Conservation (phyloP, 2,113 vertebrate genomes). For the Clarias macrocephalus region DNA sequence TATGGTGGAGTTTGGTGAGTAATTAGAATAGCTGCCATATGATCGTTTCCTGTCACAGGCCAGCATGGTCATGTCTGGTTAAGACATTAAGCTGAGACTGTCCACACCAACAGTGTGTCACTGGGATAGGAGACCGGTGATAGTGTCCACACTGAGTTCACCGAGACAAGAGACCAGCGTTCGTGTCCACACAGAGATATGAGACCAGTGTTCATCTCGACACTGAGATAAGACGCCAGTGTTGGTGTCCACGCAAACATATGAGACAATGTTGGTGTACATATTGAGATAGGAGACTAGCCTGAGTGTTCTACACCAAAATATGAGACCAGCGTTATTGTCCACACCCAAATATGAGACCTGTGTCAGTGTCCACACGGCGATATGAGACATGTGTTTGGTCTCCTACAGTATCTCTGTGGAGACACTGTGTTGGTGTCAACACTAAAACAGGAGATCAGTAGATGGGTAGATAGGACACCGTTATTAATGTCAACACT, state of each 20-base stretch:
- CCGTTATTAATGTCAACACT: not conserved
- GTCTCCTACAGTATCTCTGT: no score
- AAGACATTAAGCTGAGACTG: slow-evolving; percentile 51
- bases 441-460: not conserved
- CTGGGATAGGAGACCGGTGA: not conserved
- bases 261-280: not conserved
- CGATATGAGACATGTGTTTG: not conserved
- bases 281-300: not conserved
- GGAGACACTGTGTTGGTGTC: no score
- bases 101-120: not conserved
- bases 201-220: not conserved
- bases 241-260: not conserved
- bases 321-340: not conserved
- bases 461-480: no score
- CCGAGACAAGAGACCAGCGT: not conserved
- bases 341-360: not conserved
- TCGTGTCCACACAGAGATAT: not conserved
- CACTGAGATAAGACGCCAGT: not conserved
- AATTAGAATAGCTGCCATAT: slow-evolving; percentile 67
- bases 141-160: not conserved
- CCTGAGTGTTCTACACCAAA: not conserved
- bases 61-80: slow-evolving; percentile 56
- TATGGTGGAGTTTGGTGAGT: slow-evolving; percentile 60
- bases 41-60: slow-evolving; percentile 57
- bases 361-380: not conserved